Conservation (phyloP, 2,113 vertebrate species). For the Crotophaga sulcirostris region DNA sequence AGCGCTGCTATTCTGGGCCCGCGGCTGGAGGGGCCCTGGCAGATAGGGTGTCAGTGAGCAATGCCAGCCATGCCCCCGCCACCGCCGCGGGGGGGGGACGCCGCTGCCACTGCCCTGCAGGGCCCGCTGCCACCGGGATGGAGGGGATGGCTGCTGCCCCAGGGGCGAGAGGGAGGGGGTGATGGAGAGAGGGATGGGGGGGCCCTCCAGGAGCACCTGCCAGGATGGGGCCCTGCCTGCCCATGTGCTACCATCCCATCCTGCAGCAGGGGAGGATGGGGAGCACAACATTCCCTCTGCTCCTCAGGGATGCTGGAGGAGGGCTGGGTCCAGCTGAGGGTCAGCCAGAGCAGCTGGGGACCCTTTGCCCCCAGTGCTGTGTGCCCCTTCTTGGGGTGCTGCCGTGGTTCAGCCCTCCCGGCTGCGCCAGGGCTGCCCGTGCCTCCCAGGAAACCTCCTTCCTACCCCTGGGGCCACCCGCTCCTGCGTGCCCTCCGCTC, state of each 20-base stretch:
- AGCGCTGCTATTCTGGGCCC: slow-evolving; percentile 63
- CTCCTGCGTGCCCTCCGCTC: not conserved
- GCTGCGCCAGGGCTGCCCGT: rapidly evolving
- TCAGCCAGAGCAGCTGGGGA: not conserved
- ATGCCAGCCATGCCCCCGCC: slow-evolving; percentile 41
- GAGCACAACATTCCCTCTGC: not conserved
- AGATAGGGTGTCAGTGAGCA: slow-evolving; percentile 55
- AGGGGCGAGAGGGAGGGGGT: not conserved
- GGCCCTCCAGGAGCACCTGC: rapidly evolving
- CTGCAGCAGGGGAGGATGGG: not conserved
- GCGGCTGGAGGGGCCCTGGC: slow-evolving; percentile 13
- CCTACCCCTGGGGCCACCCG: rapidly evolving
- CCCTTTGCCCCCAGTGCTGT: rapidly evolving
- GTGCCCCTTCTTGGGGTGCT: not conserved
- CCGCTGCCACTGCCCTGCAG: not conserved
- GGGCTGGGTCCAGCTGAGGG: not conserved
- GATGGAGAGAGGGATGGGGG: not conserved
- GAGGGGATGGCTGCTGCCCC: not conserved
- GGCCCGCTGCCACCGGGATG: not conserved
- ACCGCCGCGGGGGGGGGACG: not conserved
- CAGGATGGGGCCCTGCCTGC: too few species aligned
- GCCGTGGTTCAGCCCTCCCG: rapidly evolving
- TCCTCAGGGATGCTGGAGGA: not conserved
- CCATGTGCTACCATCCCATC: too few species aligned
- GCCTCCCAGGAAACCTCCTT: not conserved